phyloP scores from a whole-genome alignment of 1,140 invertebrate species.

The Venturia canescens region DNA sequence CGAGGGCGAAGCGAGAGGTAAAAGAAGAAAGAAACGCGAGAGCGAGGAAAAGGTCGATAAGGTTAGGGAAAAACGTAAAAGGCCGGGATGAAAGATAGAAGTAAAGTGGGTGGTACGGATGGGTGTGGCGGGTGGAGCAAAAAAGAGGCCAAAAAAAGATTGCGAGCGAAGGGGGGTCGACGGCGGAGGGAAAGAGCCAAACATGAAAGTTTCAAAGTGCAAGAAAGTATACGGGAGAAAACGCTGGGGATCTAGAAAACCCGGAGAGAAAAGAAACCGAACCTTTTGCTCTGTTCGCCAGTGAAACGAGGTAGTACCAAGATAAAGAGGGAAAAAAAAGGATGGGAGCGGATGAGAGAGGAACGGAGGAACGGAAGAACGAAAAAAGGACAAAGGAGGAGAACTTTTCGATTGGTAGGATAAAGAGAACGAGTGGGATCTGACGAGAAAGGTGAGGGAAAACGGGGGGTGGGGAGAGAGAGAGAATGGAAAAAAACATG shows the following conservation, averaged over 20 bases:
- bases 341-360: constrained; percentile 5
- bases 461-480: constrained; percentile 38
- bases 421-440: constrained; percentile 6
- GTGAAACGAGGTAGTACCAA: not conserved
- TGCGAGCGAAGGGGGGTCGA: constrained; percentile 51
- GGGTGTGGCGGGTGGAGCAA: constrained; percentile 43
- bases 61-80: constrained; percentile 72
- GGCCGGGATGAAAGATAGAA: constrained; percentile 47
- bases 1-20: not conserved
- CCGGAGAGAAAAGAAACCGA: constrained; percentile 12
- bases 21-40: constrained; percentile 53
- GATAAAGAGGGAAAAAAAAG: constrained; percentile 20
- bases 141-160: constrained; percentile 51
- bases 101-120: constrained; percentile 32
- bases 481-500: constrained; percentile 11
- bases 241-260: constrained; percentile 13
- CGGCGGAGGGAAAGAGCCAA: constrained; percentile 46
- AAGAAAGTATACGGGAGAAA: constrained; percentile 27
- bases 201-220: constrained; percentile 39
- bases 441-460: constrained; percentile 43
- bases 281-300: not conserved
- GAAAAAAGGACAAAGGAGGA: constrained; percentile 53
- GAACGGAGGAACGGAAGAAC: not conserved
- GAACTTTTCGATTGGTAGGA: constrained; percentile 22
- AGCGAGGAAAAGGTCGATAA: constrained; percentile 68